Conservation (phyloP, 2,797 vertebrate genomes). For the Poeciliopsis gracilis region DNA sequence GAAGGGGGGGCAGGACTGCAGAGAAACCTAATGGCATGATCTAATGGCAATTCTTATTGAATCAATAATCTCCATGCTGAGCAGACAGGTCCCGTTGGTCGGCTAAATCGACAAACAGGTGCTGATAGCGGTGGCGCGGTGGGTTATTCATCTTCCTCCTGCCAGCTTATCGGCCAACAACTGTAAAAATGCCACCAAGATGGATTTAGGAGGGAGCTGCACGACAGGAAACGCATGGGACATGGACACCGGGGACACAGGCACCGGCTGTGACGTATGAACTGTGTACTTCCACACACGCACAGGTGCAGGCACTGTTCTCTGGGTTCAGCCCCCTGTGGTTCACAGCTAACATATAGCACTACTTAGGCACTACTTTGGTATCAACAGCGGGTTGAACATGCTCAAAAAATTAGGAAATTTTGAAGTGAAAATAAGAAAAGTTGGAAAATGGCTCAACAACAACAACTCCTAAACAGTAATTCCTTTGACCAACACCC, state of each 20-base stretch:
- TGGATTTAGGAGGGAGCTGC: conserved; percentile 82
- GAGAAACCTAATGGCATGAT: conserved; percentile 88
- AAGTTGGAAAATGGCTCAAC: background rate
- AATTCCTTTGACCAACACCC: background rate
- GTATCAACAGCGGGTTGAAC: background rate
- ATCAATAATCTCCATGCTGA: conserved; percentile 99
- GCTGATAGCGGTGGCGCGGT: conserved; percentile 87
- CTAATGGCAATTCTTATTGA: conserved; percentile 98
- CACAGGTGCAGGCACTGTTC: conserved; percentile 43
- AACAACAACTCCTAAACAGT: background rate
- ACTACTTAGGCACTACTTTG: background rate
- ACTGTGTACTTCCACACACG: conserved; percentile 18
- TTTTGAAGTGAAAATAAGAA: background rate
- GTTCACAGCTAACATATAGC: conserved; percentile 7
- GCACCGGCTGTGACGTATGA: conserved; percentile 56
- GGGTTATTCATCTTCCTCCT: conserved; percentile 95
- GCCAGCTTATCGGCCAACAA: conserved; percentile 90
- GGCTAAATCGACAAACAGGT: conserved; percentile 94
- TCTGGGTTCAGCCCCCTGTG: conserved; percentile 26
- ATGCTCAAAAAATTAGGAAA: background rate
- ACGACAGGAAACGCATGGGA: conserved; percentile 50
- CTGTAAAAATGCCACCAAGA: conserved; percentile 89
- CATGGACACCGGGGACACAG: conserved; percentile 59
- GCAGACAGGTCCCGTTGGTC: conserved; percentile 87
- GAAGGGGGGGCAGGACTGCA: conserved; percentile 17